Evolutionary conservation across 2,888 invertebrate genomes (phyloP), one percentile per base, ranked within the genome.

Genomic region (Yponomeuta cagnagella): DNA sequence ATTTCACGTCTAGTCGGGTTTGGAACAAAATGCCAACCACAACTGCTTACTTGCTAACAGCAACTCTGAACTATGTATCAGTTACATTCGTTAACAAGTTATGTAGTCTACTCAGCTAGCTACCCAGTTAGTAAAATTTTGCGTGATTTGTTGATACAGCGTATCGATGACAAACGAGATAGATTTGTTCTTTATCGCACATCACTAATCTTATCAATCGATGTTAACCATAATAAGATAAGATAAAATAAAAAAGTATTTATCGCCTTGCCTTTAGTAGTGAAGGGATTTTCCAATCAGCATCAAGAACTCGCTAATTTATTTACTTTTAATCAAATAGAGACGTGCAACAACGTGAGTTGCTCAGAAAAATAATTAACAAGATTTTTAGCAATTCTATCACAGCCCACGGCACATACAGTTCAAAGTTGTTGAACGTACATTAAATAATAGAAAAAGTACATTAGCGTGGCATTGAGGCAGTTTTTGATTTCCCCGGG

Each of bases 1-100:
- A 63, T 48, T 48, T 63, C 37, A 63, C 64, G 63, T 64, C 71
- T 63, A 68, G 63, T 33, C 69, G 33, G 68, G 31, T 48, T 48
- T 58, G 52, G 52, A 15, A 58, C 52, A 15, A 15, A 15, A 58
- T 58, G 52, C 52, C 52, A 58, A 58, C 63, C 52, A 71, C 58
- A 37, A 52, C 43, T 71, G 43, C 63, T 33, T 10, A 33, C 8
- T 33, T 33, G 30, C 33, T 12, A 58, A 58, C 52, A 15, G 52
- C 52, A 58, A 58, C 4, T 58, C 8, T 58, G 8, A 58, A 58
- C 52, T 58, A 43, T 12, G 52, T 58, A 15, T 58, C 15, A 64
- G 64, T 64, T 30, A 31, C 23, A n/a, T 30, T n/a, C 0, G 63
- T n/a, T 8, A n/a, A 10, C 4, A 64, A 23, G n/a, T 2, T 12